Base-by-base conservation (phyloP, 2,888 invertebrate species). In the Acleris sparsana region DNA sequence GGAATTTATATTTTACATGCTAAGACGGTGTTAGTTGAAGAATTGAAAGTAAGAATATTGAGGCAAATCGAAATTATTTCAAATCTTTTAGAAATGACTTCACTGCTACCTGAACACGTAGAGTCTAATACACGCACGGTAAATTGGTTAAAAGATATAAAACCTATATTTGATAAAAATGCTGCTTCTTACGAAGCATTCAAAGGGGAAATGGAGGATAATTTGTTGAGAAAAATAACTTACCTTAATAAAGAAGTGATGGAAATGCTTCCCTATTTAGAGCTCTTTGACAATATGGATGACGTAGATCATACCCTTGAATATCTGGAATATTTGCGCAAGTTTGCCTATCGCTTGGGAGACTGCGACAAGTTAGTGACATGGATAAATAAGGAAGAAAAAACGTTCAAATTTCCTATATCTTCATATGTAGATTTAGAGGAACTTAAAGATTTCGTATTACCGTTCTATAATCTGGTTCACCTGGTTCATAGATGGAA, bases 301-400 rank as follows among this genome's bases (percentile, higher is more conserved):
- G 94, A 98, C 74, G 94, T 95, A 5, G 93, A 94, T 60, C 95
- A 96, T 77, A 95, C 97, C 70, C 93, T 94, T 16, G 96, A 97
- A 76, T 98, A 98, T 83, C 94, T 96, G 44, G 94, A 96, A 80
- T 94, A 96, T 76, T 93, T 98, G 72, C 94, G 96, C 62, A 95
- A 95, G 72, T 95, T 97, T 53, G 94, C 96, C 65, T 95, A 96
- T 75, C 94, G 96, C 67, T 88, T 99, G 56, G 94, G 94, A 67
- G 95, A 95, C 20, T 96, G 97, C 76, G 95, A 96, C 75, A 94
- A 95, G 72, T 94, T 96, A 72, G 96, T 97, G 18, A 84, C 89
- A 5, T 98, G 97, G 97, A 97, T 98, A 59, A 98, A 98, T 86
- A 94, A 95, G 73, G 98, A 99, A 91, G 98, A 99, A 89, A 88